phyloP scores from a whole-genome alignment of 2,797 vertebrate species.

The Salmo trutta region DNA sequence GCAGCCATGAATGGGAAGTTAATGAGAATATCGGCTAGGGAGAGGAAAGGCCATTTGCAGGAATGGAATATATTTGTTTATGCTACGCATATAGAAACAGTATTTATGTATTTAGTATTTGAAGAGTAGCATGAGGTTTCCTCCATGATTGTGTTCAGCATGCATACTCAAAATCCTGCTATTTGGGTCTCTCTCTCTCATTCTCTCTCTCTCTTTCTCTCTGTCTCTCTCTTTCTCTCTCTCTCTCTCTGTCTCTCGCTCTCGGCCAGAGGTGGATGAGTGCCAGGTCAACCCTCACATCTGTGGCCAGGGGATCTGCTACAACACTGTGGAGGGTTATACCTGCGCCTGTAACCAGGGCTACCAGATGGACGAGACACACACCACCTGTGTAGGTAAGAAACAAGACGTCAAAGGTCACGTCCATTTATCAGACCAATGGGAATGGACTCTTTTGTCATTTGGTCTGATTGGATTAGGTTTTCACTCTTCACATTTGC shows the following conservation, averaged over 20 bases:
- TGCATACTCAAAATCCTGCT: no score
- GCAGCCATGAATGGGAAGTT: background rate
- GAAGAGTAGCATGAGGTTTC: background rate
- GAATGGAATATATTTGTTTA: background rate
- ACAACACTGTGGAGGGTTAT: conserved; percentile 89
- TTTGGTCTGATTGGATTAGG: no score
- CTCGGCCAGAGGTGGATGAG: conserved; percentile 89
- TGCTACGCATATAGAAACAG: background rate
- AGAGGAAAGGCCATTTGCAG: background rate
- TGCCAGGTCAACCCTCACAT: conserved; percentile 90
- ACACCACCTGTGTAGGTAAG: conserved; percentile 89
- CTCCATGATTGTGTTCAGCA: no score
- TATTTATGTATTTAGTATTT: background rate
- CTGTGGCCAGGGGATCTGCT: conserved; percentile 89
- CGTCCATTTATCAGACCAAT: background rate
- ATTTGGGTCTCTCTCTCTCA: background rate
- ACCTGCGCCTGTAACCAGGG: conserved; percentile 89
- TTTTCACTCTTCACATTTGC: background rate
- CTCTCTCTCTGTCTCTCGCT: background rate
- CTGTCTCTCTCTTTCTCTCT: no score
- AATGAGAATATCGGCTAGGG: background rate
- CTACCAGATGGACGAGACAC: conserved; percentile 76
- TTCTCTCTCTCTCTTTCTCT: no score
- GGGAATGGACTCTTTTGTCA: background rate
- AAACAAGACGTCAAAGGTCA: conserved; percentile 17